Percentiles rank a stretch among this genome's conserved stretches.
phyloP scores from a whole-genome alignment of 2,113 vertebrate species.

The Petaurus breviceps region DNA sequence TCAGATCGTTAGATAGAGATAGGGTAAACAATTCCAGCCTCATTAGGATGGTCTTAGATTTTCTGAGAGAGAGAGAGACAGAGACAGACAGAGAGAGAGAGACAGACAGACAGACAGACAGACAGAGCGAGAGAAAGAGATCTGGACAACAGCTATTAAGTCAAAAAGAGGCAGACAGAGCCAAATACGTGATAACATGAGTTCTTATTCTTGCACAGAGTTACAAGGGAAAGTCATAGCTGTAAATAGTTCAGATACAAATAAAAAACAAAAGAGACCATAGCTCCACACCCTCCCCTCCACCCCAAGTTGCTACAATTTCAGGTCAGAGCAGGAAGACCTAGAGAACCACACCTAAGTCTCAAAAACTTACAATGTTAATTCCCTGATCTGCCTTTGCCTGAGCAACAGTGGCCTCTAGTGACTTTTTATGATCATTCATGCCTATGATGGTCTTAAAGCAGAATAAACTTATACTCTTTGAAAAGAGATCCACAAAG shows the following conservation, averaged over 20 bases:
- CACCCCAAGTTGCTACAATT: background rate
- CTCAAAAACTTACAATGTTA: background rate
- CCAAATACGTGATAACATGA: background rate
- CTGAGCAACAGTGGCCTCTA: constrained; percentile 57
- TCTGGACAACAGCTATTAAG: background rate
- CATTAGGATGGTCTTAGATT: background rate
- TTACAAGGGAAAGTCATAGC: background rate
- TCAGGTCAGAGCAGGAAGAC: background rate
- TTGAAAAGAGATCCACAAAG: background rate
- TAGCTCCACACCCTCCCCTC: background rate
- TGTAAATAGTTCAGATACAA: background rate
- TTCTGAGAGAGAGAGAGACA: background rate
- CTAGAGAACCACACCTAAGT: background rate
- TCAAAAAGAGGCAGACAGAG: background rate
- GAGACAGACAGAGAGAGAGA: background rate
- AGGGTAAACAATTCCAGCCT: background rate
- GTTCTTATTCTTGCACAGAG: background rate
- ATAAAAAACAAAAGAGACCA: background rate
- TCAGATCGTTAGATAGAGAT: background rate
- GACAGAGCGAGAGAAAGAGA: background rate
- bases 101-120: too few relatives aligned
- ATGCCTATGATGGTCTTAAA: background rate
- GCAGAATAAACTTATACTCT: background rate
- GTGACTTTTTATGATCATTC: constrained; percentile 10
- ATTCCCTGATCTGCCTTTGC: background rate